phyloP scores from a whole-genome alignment of 2,888 invertebrate species.

The Anthoptus insignis region DNA sequence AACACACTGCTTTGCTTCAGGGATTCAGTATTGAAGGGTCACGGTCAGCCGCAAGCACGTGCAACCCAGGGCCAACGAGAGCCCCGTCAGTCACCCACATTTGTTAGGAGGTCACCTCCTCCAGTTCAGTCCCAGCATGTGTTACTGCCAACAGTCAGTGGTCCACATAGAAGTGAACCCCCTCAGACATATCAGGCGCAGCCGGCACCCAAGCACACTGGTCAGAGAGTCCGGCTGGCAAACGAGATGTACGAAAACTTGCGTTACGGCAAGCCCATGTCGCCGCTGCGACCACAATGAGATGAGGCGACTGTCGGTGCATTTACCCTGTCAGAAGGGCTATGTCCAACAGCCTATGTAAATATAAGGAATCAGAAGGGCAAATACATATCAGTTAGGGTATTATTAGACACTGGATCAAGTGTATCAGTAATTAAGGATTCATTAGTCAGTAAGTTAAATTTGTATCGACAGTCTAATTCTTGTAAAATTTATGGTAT shows the following conservation, averaged over 20 bases:
- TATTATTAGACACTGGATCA: slow-evolving; percentile 12
- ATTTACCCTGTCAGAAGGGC: neutral
- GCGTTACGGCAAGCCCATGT: neutral
- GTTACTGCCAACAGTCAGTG: neutral
- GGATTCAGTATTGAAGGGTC: neutral
- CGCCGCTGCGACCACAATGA: slow-evolving; percentile 2
- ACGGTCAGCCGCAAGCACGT: neutral
- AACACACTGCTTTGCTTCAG: neutral
- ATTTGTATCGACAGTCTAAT: slow-evolving; percentile 14
- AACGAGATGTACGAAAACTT: neutral
- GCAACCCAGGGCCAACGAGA: neutral
- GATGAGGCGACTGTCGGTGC: slow-evolving; percentile 6
- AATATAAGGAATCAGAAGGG: neutral
- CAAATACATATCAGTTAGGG: slow-evolving; percentile 5
- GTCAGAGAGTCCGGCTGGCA: neutral
- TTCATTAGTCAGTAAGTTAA: slow-evolving; percentile 19
- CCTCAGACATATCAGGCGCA: neutral
- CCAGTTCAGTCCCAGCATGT: neutral
- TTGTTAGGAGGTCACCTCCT: neutral
- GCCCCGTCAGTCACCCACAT: neutral
- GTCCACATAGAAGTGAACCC: neutral
- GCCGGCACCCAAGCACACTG: neutral
- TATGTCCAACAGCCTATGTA: slow-evolving; percentile 9
- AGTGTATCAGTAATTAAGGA: slow-evolving; percentile 14
- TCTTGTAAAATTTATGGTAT: slow-evolving; percentile 16